Percentiles rank a stretch among this genome's conserved stretches.
phyloP scores from a whole-genome alignment of 2,797 vertebrate species.

The Lacerta viridis region DNA sequence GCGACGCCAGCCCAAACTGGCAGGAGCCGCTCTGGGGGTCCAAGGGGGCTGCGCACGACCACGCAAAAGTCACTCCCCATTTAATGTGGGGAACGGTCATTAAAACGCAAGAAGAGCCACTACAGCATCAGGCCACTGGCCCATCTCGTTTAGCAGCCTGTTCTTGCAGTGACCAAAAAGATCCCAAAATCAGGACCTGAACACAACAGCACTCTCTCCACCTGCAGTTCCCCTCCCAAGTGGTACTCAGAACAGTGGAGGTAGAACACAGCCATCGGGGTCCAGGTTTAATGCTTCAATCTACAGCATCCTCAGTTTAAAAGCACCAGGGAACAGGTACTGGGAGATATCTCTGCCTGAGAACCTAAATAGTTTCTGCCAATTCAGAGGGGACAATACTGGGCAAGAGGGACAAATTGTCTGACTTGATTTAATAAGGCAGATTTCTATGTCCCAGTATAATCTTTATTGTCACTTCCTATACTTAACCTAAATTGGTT shows the following conservation, averaged over 20 bases:
- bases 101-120: too few species aligned
- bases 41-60: too few species aligned
- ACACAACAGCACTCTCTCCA: too few species aligned
- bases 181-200: too few species aligned
- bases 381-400: neutral
- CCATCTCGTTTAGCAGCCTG: neutral
- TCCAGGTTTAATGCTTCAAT: neutral
- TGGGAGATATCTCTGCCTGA: neutral
- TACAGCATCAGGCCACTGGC: too few species aligned
- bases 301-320: neutral
- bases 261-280: too few species aligned
- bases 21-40: too few species aligned
- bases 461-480: neutral
- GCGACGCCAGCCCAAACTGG: too few species aligned
- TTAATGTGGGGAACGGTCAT: too few species aligned
- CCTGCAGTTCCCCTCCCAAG: too few species aligned
- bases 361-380: neutral
- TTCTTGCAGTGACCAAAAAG: neutral
- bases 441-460: neutral
- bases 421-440: neutral
- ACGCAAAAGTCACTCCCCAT: too few species aligned
- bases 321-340: neutral
- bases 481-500: neutral
- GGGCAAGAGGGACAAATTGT: neutral
- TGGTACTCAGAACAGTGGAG: too few species aligned